Percentiles rank a stretch among this genome's conserved stretches.
Conservation (phyloP, 2,797 vertebrate species). For the Syngnathus acus region DNA sequence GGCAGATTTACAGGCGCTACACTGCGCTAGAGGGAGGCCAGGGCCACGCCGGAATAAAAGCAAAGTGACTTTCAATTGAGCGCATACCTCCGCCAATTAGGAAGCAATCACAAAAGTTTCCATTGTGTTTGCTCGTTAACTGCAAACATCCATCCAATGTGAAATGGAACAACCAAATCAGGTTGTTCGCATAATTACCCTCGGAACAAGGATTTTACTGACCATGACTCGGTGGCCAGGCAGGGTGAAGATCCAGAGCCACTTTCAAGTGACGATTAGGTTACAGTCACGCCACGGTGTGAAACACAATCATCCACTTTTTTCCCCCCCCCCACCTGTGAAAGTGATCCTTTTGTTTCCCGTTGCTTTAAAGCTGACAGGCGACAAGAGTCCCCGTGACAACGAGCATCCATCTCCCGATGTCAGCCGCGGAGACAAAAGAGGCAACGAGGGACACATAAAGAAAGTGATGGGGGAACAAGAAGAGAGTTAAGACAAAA, state of each 20-base stretch:
- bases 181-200: too few relatives aligned
- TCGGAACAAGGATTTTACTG: too few relatives aligned
- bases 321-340: constrained; percentile 32
- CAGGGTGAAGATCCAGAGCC: too few relatives aligned
- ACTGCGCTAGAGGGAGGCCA: constrained; percentile 31
- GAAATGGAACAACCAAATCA: too few relatives aligned
- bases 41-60: constrained; percentile 22
- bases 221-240: too few relatives aligned
- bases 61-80: neutral
- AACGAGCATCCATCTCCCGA: constrained; percentile 66
- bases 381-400: constrained; percentile 68
- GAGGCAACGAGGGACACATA: constrained; percentile 31
- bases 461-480: constrained; percentile 24
- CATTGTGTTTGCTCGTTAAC: neutral
- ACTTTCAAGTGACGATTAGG: too few relatives aligned
- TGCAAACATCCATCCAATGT: too few relatives aligned
- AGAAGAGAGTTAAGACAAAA: constrained; percentile 13
- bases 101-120: neutral
- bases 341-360: constrained; percentile 58
- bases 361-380: constrained; percentile 72
- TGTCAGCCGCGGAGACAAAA: constrained; percentile 46
- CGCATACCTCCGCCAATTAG: neutral
- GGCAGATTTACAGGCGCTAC: constrained; percentile 50
- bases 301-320: too few relatives aligned
- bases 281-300: too few relatives aligned